Evolutionary conservation across 2,113 vertebrate genomes (phyloP).

Genomic region (Cyprinodon tularosa): DNA sequence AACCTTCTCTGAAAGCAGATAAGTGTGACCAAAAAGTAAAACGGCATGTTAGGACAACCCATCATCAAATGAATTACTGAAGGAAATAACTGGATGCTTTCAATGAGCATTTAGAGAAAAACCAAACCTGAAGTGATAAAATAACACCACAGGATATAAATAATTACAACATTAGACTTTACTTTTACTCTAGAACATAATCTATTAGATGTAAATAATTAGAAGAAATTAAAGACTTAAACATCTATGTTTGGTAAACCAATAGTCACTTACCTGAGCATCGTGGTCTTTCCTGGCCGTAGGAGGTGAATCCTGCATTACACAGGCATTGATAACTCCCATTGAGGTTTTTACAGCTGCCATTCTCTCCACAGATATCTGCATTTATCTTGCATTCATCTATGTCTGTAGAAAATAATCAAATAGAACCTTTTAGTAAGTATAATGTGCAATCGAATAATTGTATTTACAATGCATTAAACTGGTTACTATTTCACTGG

Average conservation of each 20-base stretch:
- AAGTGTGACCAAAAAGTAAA: neutral
- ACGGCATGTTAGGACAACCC: neutral
- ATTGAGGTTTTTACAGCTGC: slow-evolving; percentile 53
- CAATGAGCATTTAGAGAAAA: neutral
- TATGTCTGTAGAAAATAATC: slow-evolving; percentile 56
- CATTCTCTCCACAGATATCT: slow-evolving; percentile 63
- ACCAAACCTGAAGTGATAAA: neutral
- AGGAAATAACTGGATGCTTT: neutral
- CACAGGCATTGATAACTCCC: slow-evolving; percentile 75
- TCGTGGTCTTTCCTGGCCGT: slow-evolving; percentile 42
- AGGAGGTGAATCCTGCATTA: slow-evolving; percentile 69
- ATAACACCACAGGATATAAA: neutral
- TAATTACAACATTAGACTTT: too few species aligned
- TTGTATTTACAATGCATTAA: neutral
- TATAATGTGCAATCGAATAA: neutral
- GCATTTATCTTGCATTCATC: slow-evolving; percentile 58
- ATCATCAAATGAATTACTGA: slow-evolving; percentile 1
- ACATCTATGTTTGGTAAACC: neutral
- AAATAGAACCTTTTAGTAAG: neutral
- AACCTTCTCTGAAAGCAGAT: neutral
- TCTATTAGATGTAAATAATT: neutral
- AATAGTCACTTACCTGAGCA: slow-evolving; percentile 69
- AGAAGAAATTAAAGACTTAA: neutral
- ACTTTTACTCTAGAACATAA: too few species aligned
- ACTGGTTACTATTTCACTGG: neutral